Evolutionary conservation across 2,888 invertebrate species (phyloP), one percentile per base, ranked within the genome.

Genomic region (Drosophila mimetica): DNA sequence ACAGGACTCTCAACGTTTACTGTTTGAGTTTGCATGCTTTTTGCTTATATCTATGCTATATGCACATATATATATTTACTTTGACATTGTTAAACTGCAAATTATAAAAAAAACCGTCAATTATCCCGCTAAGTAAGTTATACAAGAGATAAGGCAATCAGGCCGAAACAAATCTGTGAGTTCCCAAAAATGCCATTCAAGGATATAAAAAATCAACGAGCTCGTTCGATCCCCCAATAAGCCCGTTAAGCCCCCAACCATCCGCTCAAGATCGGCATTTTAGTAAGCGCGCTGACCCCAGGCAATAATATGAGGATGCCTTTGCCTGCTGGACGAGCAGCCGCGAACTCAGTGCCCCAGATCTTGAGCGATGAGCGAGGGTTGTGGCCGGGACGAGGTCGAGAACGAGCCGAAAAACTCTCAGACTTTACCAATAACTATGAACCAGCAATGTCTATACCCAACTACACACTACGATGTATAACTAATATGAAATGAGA

Each of bases 11-110:
- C 61, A 58, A 74, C 75, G 89, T 89, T 88, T 69, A 85, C 60
- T 77, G 82, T 82, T 82, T 86, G 88, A 87, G 86, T 88, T 80
- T 82, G 74, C 81, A 79, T 79, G 74, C 76, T 85, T 84, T 75
- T 78, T 66, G 67, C 70, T 67, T 73, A 69, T 71, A 71, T 79
- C 48, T 66, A 48, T 79, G 47, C 52, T 58, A 63, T 41, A 67
- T 60, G 48, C 58, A 75, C 54, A 58, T 65, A 41, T 52, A 70
- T 71, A 48, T 72, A 36, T 30, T 46, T 46, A 30, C 13, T 47
- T 74, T 58, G 71, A 52, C 74, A 71, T 76, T 84, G 72, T 84
- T 88, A 88, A 89, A 60, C 71, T 75, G 82, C 87, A 89, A 52
- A 86, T 69, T 32, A 77, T 59, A 52, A 73, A 71, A 61, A 22